Conservation (phyloP, 2,113 vertebrate genomes). For the Labeo catla region DNA sequence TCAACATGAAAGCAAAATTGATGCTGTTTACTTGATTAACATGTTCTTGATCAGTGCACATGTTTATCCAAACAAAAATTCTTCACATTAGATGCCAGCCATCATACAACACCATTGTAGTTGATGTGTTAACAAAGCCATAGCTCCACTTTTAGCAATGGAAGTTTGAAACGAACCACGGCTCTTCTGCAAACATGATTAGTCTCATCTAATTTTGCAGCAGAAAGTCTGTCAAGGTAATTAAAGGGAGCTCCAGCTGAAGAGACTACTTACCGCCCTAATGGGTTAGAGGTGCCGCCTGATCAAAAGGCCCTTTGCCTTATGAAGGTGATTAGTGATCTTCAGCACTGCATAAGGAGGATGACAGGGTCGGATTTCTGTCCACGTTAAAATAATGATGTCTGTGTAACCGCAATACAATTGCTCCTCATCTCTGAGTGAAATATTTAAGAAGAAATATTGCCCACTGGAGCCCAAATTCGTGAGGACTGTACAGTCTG, state of each 20-base stretch:
- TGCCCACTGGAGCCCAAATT: not conserved
- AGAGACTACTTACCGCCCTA: constrained; percentile 16
- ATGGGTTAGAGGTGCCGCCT: constrained; percentile 38
- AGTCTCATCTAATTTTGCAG: constrained; percentile 16
- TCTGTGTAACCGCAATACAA: not conserved
- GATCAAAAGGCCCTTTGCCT: constrained; percentile 39
- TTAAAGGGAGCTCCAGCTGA: constrained; percentile 21
- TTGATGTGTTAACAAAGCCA: not conserved
- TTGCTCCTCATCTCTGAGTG: not conserved
- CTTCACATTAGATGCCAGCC: not conserved
- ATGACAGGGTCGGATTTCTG: constrained; percentile 14
- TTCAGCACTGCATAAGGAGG: constrained; percentile 25
- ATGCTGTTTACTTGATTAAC: not conserved
- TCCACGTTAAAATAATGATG: constrained; percentile 32
- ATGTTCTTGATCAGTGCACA: not conserved
- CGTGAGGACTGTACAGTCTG: too few species aligned
- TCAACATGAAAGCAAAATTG: not conserved
- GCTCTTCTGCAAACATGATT: constrained; percentile 35
- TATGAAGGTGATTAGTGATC: constrained; percentile 41
- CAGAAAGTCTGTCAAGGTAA: constrained; percentile 38
- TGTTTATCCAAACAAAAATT: not conserved
- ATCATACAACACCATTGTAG: not conserved
- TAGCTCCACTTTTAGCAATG: constrained; percentile 3
- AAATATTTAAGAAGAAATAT: not conserved
- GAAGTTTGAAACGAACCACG: constrained; percentile 1